Base-by-base conservation (phyloP, 92 coral and sea anemone genomes). In the Blastomussa wellsi region DNA sequence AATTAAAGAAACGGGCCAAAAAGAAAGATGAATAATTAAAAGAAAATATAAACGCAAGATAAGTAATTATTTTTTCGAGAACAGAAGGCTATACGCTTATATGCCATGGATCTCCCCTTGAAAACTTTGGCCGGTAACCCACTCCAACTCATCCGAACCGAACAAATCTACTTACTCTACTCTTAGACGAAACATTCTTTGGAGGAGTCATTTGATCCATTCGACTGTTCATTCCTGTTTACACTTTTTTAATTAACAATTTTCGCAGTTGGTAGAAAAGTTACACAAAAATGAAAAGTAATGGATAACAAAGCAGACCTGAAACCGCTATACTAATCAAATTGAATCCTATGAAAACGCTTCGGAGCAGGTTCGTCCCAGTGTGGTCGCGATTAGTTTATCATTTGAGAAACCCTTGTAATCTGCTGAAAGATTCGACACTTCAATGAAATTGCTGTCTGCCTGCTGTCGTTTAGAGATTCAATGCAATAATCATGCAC, bases 191-290 rank as follows among this genome's bases (percentile, higher is more conserved):
- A 17, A 33, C 22, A 32, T 26, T 38, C 35, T 60, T 28, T 39
- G 33, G 71, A 32, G 66, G 38, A 78, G 49, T 55, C 66, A 78
- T 70, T 33, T 37, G 44, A 77, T 36, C 51, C 9, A 33, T 35
- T 28, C 80, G 36, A 51, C 35, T 51, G n/a, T 15, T 60, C 38
- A 6, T 39, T 17, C 37, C 73, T n/a, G 72, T 38, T 79, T 16
- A 79, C 83, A 13, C 72, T 64, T 42, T 41, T 79, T 62, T 57
- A 53, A 77, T 77, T 51, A 77, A 51, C 26, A 70, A 70, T 37
- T 79, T 64, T 41, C 49, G 16, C 32, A 79, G 74, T 42, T 51
- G 72, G 83, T 31, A 79, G 28, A 70, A 38, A 32, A 62, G 9
- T 79, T 64, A 38, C 57, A 39, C 26, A 39, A 38, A 62, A 38